Conservation (phyloP, 2,888 invertebrate species). For the Lottia scabra region DNA sequence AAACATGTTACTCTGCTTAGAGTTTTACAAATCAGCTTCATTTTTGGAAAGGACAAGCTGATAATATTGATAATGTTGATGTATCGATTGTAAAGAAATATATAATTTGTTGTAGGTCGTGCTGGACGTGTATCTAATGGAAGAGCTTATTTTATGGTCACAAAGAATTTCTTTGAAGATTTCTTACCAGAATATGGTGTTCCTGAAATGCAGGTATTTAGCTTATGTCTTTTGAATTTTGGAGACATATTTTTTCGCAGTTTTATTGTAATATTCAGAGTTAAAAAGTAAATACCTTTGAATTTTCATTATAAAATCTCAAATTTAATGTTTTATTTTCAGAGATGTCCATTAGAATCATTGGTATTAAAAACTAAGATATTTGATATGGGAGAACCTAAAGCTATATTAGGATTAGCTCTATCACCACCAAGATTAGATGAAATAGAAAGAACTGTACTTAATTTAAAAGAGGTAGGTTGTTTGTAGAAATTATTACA, state of each 20-base stretch:
- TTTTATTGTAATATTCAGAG: no score
- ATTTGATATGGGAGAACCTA: slow-evolving; percentile 84
- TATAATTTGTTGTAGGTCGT: slow-evolving; percentile 76
- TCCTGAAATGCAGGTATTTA: slow-evolving; percentile 69
- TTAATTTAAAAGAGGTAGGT: slow-evolving; percentile 80
- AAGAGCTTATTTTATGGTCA: slow-evolving; percentile 80
- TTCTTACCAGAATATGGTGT: slow-evolving; percentile 62
- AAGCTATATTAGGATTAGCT: slow-evolving; percentile 84
- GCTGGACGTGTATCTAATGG: slow-evolving; percentile 88
- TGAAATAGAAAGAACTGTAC: slow-evolving; percentile 84
- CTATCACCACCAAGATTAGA: slow-evolving; percentile 87
- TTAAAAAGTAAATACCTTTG: no score
- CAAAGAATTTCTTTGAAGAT: slow-evolving; percentile 59
- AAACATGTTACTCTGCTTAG: no score
- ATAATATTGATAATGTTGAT: no score
- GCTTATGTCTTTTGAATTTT: no score
- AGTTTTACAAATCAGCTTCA: no score
- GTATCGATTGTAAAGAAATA: no score
- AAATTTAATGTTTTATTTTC: slow-evolving; percentile 21
- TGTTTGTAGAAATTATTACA: no score
- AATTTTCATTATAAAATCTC: no score
- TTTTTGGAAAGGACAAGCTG: no score
- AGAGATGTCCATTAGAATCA: slow-evolving; percentile 83
- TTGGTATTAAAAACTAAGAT: slow-evolving; percentile 85
- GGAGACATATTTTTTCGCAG: no score